Evolutionary conservation across 1,140 invertebrate species (phyloP).

Genomic region (Physella acuta): DNA sequence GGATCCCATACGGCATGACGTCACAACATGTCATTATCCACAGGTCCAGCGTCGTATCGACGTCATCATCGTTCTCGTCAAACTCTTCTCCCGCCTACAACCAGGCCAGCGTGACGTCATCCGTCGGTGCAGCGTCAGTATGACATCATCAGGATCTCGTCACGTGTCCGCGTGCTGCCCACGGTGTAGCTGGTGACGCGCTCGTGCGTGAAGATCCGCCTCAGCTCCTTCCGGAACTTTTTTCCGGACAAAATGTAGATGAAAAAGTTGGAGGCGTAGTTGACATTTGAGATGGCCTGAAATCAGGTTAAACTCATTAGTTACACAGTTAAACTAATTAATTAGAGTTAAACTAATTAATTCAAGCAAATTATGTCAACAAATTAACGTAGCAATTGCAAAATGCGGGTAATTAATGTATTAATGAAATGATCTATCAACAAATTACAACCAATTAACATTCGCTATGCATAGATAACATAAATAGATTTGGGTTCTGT

Average conservation of each 20-base stretch:
- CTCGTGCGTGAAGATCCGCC: slow-evolving; percentile 37
- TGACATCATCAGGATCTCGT: slow-evolving; percentile 28
- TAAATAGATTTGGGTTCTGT: too few relatives aligned
- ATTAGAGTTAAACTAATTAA: not conserved
- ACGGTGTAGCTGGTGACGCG: slow-evolving; percentile 16
- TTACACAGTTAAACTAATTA: not conserved
- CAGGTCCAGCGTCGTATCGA: too few relatives aligned
- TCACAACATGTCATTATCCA: too few relatives aligned
- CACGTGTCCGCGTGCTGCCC: slow-evolving; percentile 24
- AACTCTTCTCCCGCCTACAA: too few relatives aligned
- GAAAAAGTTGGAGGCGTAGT: slow-evolving; percentile 52
- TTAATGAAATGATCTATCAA: too few relatives aligned
- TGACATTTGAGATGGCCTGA: slow-evolving; percentile 39
- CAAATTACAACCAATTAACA: too few relatives aligned
- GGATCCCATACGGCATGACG: too few relatives aligned
- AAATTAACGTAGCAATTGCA: not conserved
- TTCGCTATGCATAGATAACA: too few relatives aligned
- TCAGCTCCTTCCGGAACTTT: slow-evolving; percentile 47
- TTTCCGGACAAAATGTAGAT: slow-evolving; percentile 50
- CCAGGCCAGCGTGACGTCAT: too few relatives aligned
- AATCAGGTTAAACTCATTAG: not conserved
- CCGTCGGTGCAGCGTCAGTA: too few relatives aligned
- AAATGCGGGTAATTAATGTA: too few relatives aligned
- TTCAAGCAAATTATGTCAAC: not conserved
- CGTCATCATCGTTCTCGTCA: too few relatives aligned